Percentiles rank a stretch among this genome's conserved stretches.
These are phyloP conservation scores for Chalcosyrphus nemorum DNA, from an alignment of 2,888 invertebrate genomes.

Conservation along the genomic window DNA sequence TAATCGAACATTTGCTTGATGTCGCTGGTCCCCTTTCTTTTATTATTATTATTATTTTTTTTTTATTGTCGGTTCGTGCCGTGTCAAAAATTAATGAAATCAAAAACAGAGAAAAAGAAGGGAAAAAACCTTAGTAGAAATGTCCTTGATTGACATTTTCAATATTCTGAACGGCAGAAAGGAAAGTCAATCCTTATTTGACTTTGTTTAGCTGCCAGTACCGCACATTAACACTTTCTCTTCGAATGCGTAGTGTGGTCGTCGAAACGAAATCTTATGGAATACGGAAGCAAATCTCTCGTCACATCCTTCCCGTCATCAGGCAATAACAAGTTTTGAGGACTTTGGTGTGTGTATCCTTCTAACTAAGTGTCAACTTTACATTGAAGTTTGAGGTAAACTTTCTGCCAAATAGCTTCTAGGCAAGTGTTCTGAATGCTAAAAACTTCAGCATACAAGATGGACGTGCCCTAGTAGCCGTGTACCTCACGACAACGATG, in stretches of 20 bases:
- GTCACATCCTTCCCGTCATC: conserved; percentile 42
- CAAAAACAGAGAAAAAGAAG: neutral
- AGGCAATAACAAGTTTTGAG: conserved; percentile 20
- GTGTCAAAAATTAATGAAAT: conserved; percentile 32
- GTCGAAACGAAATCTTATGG: conserved; percentile 21
- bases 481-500: conserved; percentile 1
- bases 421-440: conserved; percentile 22
- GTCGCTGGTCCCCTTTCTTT: neutral
- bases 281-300: conserved; percentile 45
- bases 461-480: neutral
- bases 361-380: conserved; percentile 58
- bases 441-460: conserved; percentile 30
- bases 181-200: neutral
- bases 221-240: conserved; percentile 8
- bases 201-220: neutral
- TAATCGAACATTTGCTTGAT: conserved; percentile 29
- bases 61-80: neutral
- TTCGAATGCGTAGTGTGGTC: neutral
- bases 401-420: conserved; percentile 44
- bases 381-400: conserved; percentile 53
- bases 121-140: neutral
- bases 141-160: conserved; percentile 29
- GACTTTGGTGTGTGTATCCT: conserved; percentile 14
- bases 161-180: neutral
- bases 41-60: too few relatives aligned